A percentile compares a stretch with the other conserved stretches of the same genome.
These are phyloP conservation scores for Paralvinella palmiformis DNA, from an alignment of 1,140 invertebrate species.

Conservation along the genomic window DNA sequence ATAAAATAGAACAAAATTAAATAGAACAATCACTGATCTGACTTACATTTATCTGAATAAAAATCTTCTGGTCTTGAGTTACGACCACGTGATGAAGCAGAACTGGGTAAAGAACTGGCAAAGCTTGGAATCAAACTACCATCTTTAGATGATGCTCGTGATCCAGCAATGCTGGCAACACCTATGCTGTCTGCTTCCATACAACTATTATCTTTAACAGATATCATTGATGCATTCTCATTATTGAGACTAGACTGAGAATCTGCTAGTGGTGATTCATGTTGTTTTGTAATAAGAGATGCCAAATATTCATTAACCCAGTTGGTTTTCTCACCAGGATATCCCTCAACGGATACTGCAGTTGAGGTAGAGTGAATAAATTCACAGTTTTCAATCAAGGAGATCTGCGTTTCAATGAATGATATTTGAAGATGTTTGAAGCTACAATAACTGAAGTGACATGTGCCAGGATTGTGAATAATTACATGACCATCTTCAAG, in stretches of 20 bases:
- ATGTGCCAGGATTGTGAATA: slow-evolving; percentile 34
- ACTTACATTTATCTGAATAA: too few species aligned
- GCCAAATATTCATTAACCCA: slow-evolving; percentile 33
- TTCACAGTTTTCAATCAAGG: slow-evolving; percentile 41
- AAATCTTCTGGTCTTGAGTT: too few species aligned
- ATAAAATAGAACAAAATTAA: too few species aligned
- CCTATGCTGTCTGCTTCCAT: background rate
- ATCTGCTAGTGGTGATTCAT: background rate
- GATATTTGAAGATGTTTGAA: slow-evolving; percentile 38
- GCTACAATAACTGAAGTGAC: slow-evolving; percentile 35
- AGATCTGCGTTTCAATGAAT: slow-evolving; percentile 34
- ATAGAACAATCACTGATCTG: too few species aligned
- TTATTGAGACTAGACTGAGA: background rate
- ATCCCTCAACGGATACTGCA: slow-evolving; percentile 36
- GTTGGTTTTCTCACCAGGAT: slow-evolving; percentile 35
- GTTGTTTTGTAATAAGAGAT: background rate
- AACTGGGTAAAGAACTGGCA: too few species aligned
- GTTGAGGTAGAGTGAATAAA: slow-evolving; percentile 39
- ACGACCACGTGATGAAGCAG: too few species aligned
- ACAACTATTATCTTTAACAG: background rate
- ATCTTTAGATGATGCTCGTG: background rate
- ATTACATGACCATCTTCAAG: slow-evolving; percentile 40
- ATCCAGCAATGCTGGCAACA: background rate
- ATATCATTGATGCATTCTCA: background rate
- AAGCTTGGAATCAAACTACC: too few species aligned